Base-by-base conservation (phyloP, 2,113 vertebrate genomes). In the Petromus typicus region DNA sequence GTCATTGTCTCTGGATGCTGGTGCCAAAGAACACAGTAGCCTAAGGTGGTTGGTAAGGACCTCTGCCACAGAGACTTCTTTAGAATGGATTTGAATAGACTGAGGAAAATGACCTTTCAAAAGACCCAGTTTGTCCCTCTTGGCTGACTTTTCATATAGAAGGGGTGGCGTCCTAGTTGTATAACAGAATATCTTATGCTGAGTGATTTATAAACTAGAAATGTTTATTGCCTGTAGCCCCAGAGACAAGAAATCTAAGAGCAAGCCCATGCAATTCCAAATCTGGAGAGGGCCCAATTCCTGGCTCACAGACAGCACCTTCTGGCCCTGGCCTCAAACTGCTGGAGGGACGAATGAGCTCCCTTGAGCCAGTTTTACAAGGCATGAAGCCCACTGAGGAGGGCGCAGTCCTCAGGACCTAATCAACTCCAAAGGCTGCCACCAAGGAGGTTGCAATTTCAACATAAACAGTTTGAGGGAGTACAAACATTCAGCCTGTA, bases 41-140 rank as follows among this genome's bases (percentile, higher is more conserved):
- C 20, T 80, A 54, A 51, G 16, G 75, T 32, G 48, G 16, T 51
- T 3, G 7, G 40, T 6, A 78, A 59, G 4, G 78, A 30, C 69
- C 75, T 90, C 76, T 56, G 80, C 86, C 66, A 73, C 91, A 32
- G 87, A 83, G 83, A 54, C 80, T 79, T 73, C 34, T 69, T 85
- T 91, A 45, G 30, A 71, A 80, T 78, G 73, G 67, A 82, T 86
- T 85, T 67, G 11, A 34, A 51, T 12, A 64, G 90, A 32, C 34
- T 45, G 16, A n/a, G 43, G 51, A 22, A 9, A 78, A 8, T 57
- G 66, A 76, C 37, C 43, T 96, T 87, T 85, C 40, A 45, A 66
- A 84, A 88, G 66, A 51, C 66, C 69, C 48, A 81, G 57, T 81
- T 30, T 80, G 56, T 14, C 22, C 45, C 66, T 93, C 13, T 40